Percentiles rank a stretch among this genome's conserved stretches.
Conservation (phyloP, 1,140 invertebrate genomes). For the Prorops nasuta region DNA sequence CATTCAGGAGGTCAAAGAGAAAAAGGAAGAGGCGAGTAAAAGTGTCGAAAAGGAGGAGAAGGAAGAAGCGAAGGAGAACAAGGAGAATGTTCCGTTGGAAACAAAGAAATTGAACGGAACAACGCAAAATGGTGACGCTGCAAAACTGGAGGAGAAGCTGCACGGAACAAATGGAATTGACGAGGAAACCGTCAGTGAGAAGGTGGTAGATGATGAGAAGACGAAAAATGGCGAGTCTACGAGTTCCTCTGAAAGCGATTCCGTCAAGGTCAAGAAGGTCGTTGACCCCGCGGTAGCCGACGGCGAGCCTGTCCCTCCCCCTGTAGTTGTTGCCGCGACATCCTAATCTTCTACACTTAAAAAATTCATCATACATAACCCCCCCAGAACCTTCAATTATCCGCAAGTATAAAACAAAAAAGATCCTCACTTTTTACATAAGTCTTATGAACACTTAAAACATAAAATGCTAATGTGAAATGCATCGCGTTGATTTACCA, state of each 20-base stretch:
- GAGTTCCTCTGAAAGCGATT: slow-evolving; percentile 38
- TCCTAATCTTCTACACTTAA: slow-evolving; percentile 51
- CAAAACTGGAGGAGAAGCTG: slow-evolving; percentile 24
- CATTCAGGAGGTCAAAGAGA: neutral
- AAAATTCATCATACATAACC: slow-evolving; percentile 47
- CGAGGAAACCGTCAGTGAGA: slow-evolving; percentile 28
- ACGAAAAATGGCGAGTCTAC: slow-evolving; percentile 42
- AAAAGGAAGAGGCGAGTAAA: neutral
- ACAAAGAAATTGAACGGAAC: slow-evolving; percentile 36
- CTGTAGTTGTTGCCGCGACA: slow-evolving; percentile 51
- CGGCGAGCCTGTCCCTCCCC: slow-evolving; percentile 42
- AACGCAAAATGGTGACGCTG: slow-evolving; percentile 32
- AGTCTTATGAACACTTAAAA: slow-evolving; percentile 46
- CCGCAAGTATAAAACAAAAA: slow-evolving; percentile 49
- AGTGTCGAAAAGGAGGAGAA: slow-evolving; percentile 10
- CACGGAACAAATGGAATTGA: slow-evolving; percentile 42
- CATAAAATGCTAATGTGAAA: slow-evolving; percentile 46
- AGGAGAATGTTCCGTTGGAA: slow-evolving; percentile 25
- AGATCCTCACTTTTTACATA: slow-evolving; percentile 39
- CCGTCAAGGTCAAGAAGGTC: slow-evolving; percentile 50
- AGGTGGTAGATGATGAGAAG: slow-evolving; percentile 23
- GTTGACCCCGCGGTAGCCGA: slow-evolving; percentile 48
- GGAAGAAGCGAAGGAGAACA: slow-evolving; percentile 22
- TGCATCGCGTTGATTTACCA: slow-evolving; percentile 37
- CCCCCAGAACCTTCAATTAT: slow-evolving; percentile 48